A percentile compares a stretch with the other conserved stretches of the same genome.
These are phyloP conservation scores for Carapus acus DNA, from an alignment of 2,797 vertebrate species.

Conservation along the genomic window DNA sequence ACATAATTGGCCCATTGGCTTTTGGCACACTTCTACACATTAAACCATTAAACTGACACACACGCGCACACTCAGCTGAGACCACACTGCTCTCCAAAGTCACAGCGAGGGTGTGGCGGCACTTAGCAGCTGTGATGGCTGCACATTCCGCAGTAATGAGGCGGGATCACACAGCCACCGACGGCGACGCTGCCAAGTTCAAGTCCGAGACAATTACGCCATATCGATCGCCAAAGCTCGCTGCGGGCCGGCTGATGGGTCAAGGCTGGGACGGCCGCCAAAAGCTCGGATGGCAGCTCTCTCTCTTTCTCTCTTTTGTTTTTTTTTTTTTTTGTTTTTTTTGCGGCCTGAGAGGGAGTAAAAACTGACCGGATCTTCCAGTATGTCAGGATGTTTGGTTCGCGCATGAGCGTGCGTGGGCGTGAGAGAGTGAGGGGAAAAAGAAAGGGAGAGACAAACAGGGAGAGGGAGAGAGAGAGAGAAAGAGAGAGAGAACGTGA, in stretches of 20 bases:
- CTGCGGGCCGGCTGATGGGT: background rate
- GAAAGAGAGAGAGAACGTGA: constrained; percentile 5
- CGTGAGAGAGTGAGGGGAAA: constrained; percentile 3
- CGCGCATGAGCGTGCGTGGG: background rate
- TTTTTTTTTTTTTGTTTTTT: no score
- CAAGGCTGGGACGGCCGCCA: background rate
- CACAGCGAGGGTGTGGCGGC: constrained; percentile 18
- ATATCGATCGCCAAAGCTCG: no score
- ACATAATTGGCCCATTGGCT: no score
- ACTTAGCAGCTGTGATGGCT: constrained; percentile 7
- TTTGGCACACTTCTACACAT: constrained; percentile 21
- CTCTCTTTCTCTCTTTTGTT: no score
- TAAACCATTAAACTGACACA: constrained; percentile 17
- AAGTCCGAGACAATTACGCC: background rate
- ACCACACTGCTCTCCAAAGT: no score
- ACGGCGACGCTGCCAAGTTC: background rate
- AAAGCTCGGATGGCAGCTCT: background rate
- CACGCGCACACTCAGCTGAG: constrained; percentile 3
- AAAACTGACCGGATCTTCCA: constrained; percentile 7
- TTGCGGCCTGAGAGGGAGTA: background rate
- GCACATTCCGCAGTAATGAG: constrained; percentile 10
- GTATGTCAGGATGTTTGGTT: constrained; percentile 3
- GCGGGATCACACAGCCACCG: background rate
- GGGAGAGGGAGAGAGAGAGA: background rate
- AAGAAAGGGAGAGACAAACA: background rate